Evolutionary conservation across 2,888 invertebrate species (phyloP).

Genomic region (Sacculina carcini): DNA sequence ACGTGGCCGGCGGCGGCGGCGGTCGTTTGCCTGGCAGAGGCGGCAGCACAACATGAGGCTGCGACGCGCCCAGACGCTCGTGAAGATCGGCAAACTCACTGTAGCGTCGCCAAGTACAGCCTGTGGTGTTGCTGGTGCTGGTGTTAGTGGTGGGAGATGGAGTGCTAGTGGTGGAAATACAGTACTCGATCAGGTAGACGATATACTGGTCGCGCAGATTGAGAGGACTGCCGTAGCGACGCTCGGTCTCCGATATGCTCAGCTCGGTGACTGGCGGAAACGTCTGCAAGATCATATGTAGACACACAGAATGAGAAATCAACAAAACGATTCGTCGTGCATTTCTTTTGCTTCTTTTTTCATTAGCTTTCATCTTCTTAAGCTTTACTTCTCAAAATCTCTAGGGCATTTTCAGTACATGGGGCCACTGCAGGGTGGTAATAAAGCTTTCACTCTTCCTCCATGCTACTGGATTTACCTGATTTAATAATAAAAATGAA

Average conservation of each 20-base stretch:
- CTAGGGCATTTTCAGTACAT: too few relatives aligned
- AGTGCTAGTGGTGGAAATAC: slow-evolving; percentile 26
- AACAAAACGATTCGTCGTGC: too few relatives aligned
- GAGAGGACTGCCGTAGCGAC: slow-evolving; percentile 41
- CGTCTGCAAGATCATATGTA: too few relatives aligned
- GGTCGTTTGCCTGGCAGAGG: slow-evolving; percentile 54
- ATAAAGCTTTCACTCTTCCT: too few relatives aligned
- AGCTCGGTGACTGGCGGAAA: slow-evolving; percentile 29
- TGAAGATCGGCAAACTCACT: slow-evolving; percentile 58
- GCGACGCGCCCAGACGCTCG: slow-evolving; percentile 44
- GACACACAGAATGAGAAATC: too few relatives aligned
- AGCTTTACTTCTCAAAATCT: too few relatives aligned
- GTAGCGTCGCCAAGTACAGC: slow-evolving; percentile 48
- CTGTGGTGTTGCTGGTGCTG: slow-evolving; percentile 32
- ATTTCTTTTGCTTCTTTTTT: too few relatives aligned
- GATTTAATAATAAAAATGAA: too few relatives aligned
- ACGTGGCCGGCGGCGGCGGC: too few relatives aligned
- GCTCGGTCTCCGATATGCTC: slow-evolving; percentile 45
- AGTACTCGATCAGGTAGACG: slow-evolving; percentile 48
- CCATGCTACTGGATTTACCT: too few relatives aligned
- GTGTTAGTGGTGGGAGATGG: slow-evolving; percentile 32
- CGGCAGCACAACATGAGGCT: slow-evolving; percentile 52
- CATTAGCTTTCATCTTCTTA: too few relatives aligned
- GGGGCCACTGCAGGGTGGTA: too few relatives aligned
- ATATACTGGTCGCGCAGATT: slow-evolving; percentile 49